Evolutionary conservation across 2,888 invertebrate genomes (phyloP), one percentile per base, ranked within the genome.

Genomic region (Aleiodes testaceus): DNA sequence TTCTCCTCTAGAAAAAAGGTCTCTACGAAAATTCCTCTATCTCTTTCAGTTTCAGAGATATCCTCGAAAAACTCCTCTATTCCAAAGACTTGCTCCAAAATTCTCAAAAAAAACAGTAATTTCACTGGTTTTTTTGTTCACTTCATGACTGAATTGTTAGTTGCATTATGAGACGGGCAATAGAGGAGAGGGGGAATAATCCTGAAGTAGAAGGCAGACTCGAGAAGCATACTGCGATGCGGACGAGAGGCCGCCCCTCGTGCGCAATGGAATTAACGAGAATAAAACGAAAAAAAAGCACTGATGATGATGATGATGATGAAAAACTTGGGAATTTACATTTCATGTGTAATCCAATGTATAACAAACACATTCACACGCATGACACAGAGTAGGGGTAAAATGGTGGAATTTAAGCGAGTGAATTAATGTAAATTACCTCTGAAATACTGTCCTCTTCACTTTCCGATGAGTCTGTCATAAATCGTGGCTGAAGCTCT

Each of bases 391-490:
- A 12, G 53, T 45, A 22, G 42, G 52, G 45, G 42, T 42, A 61
- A 64, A 53, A 70, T 70, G 70, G 66, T 70, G 66, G 70, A 70
- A 22, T 14, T 52, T 9, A 36, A 30, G 47, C 18, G 36, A 47
- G 36, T 68, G 49, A 68, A 59, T 44, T 66, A n/a, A n/a, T n/a
- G n/a, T 52, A 53, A 86, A 89, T 92, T 93, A 97, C 97, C 95
- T 97, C 97, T 86, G 96, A 97, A 88, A 95, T 95, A 90, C 97
- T 97, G 89, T 97, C 97, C 90, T 97, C 97, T 89, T 97, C 97
- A 89, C 96, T 97, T 91, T 96, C 97, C 86, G 97, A 97, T 88
- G 96, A 93, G 91, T 96, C 96, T 89, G 95, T 94, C 91, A 95
- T 95, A 92, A 93, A 95, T 90, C 94, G 94, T 87, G 94, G 93